phyloP scores from a whole-genome alignment of 2,797 vertebrate species.

The Sylvilagus floridanus region DNA sequence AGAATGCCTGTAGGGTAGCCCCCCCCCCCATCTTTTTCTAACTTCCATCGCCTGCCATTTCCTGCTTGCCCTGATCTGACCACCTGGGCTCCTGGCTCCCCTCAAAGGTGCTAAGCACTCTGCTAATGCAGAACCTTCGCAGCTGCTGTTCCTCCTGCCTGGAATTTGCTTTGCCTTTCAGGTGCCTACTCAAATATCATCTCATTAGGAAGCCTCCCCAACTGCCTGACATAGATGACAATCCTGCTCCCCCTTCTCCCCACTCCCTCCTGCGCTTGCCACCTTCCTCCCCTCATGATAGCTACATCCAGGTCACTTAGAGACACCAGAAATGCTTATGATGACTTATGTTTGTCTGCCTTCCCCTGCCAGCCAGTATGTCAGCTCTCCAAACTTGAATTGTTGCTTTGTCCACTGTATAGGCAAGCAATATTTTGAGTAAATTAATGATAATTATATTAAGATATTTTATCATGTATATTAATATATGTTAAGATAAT shows the following conservation, averaged over 20 bases:
- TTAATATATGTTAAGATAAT: no score
- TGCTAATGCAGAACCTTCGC: not conserved
- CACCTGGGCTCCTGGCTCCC: not conserved
- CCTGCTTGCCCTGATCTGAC: not conserved
- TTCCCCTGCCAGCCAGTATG: not conserved
- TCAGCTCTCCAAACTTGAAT: not conserved
- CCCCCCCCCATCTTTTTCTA: not conserved
- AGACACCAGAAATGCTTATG: not conserved
- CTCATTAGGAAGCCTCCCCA: not conserved
- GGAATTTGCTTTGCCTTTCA: not conserved
- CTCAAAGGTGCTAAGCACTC: not conserved
- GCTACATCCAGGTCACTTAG: not conserved
- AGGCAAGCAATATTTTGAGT: not conserved
- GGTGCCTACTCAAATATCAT: not conserved
- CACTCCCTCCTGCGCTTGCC: not conserved
- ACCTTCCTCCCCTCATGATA: not conserved
- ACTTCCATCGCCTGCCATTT: not conserved
- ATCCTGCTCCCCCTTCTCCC: not conserved
- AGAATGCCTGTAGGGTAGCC: not conserved
- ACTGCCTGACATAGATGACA: not conserved
- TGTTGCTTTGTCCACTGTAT: not conserved
- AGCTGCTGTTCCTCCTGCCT: not conserved
- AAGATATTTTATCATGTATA: not conserved
- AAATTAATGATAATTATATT: slow-evolving; percentile 3
- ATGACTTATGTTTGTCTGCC: not conserved